These are phyloP conservation scores for Willisornis vidua DNA, from an alignment of 2,113 vertebrate species.

Conservation along the genomic window DNA sequence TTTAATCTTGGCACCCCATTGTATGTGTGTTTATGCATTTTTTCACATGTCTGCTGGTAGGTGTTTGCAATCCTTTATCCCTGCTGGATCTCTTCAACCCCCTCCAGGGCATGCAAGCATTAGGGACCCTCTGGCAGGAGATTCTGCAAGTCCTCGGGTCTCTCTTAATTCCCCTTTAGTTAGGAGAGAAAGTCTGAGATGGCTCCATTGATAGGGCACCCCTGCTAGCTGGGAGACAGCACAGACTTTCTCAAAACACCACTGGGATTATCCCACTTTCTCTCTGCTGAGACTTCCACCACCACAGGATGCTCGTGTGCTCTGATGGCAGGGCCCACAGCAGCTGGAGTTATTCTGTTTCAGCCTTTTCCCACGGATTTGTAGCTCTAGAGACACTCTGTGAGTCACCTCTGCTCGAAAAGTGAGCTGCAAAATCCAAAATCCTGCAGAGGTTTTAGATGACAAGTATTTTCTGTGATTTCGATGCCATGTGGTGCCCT, in stretches of 20 bases:
- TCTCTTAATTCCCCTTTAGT: conserved; percentile 1
- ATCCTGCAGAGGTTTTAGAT: neutral
- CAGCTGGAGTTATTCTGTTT: neutral
- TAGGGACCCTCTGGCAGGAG: conserved; percentile 22
- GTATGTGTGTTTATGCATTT: neutral
- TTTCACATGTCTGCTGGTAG: neutral
- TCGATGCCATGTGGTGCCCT: neutral
- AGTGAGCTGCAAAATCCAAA: neutral
- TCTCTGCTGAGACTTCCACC: neutral
- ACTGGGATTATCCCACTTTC: conserved; percentile 17
- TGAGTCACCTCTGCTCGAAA: neutral
- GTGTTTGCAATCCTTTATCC: neutral
- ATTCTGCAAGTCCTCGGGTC: neutral
- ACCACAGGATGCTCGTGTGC: neutral
- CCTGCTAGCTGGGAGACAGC: neutral
- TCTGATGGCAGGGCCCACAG: neutral
- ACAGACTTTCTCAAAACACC: neutral
- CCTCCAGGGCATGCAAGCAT: neutral
- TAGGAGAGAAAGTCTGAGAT: conserved; percentile 40
- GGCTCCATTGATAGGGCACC: neutral
- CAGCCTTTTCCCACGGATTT: neutral
- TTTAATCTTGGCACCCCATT: neutral
- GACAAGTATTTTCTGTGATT: neutral
- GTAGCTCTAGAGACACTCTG: neutral
- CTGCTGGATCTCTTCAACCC: neutral